A percentile compares a stretch with the other conserved stretches of the same genome.
phyloP scores from a whole-genome alignment of 2,888 invertebrate species.

The Eristalinus aeneus region DNA sequence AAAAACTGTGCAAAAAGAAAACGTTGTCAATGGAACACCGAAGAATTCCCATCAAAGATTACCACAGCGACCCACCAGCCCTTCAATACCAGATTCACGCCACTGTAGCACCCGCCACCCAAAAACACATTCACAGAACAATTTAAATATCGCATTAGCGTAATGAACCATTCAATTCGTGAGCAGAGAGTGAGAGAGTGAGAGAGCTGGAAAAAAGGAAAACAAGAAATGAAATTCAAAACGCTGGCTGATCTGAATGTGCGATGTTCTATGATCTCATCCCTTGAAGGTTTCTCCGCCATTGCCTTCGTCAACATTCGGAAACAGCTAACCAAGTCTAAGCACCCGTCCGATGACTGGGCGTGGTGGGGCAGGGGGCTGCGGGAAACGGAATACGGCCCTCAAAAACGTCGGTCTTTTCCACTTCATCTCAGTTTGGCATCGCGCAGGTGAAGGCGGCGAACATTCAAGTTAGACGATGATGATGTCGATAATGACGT shows the following conservation, averaged over 20 bases:
- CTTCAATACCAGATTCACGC: conserved; percentile 16
- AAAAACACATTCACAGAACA: conserved; percentile 72
- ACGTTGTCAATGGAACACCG: conserved; percentile 1
- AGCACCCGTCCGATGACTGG: background rate
- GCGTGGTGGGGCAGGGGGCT: background rate
- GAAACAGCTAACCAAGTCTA: conserved; percentile 28
- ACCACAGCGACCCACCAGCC: background rate
- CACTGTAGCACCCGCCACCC: conserved; percentile 18
- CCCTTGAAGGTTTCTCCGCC: conserved; percentile 4
- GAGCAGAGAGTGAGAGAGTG: conserved; percentile 21
- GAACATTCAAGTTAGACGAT: conserved; percentile 51
- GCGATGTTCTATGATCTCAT: conserved; percentile 63
- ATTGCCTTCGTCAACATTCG: conserved; percentile 43
- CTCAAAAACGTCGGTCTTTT: conserved; percentile 33
- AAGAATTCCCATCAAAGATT: conserved; percentile 20
- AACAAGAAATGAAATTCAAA: conserved; percentile 26
- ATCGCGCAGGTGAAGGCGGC: conserved; percentile 37
- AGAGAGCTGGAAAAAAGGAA: background rate
- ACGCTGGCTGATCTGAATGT: conserved; percentile 66
- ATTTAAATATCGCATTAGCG: conserved; percentile 79
- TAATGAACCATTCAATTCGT: conserved; percentile 79
- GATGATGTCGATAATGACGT: conserved; percentile 41
- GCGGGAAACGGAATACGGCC: background rate
- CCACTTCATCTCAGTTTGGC: conserved; percentile 22
- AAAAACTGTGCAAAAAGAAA: conserved; percentile 3